Percentiles rank a stretch among this genome's conserved stretches.
Conservation (phyloP, 2,113 vertebrate species). For the Zootoca vivipara region DNA sequence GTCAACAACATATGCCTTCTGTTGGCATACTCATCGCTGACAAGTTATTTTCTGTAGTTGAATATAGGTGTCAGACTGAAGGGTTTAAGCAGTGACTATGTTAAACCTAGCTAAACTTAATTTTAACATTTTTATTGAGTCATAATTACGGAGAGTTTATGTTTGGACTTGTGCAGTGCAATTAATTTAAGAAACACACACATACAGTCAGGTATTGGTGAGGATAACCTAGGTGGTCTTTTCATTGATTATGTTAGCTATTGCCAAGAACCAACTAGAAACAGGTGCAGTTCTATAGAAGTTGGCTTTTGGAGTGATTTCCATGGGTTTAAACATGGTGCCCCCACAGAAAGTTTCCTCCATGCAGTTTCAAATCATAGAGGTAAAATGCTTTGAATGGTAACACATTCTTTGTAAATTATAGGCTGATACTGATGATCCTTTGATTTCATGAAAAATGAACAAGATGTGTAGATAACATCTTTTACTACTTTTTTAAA, state of each 20-base stretch:
- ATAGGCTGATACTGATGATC: background rate
- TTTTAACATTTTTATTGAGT: slow-evolving; percentile 53
- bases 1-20: slow-evolving; percentile 48
- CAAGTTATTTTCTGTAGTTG: slow-evolving; percentile 61
- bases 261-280: slow-evolving; percentile 10
- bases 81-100: slow-evolving; percentile 59
- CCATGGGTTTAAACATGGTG: background rate
- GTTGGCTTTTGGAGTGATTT: background rate
- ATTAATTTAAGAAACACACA: slow-evolving; percentile 29
- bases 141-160: slow-evolving; percentile 61
- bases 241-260: background rate
- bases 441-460: background rate
- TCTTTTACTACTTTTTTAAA: background rate
- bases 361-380: background rate
- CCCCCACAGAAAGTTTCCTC: background rate
- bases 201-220: background rate
- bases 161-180: slow-evolving; percentile 77
- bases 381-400: background rate
- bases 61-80: slow-evolving; percentile 58
- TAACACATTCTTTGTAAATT: background rate
- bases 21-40: slow-evolving; percentile 56
- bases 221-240: background rate
- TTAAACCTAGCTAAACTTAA: slow-evolving; percentile 68
- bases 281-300: background rate
- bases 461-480: background rate